Base-by-base conservation (phyloP, 2,113 vertebrate species). In the Neogobius melanostomus region DNA sequence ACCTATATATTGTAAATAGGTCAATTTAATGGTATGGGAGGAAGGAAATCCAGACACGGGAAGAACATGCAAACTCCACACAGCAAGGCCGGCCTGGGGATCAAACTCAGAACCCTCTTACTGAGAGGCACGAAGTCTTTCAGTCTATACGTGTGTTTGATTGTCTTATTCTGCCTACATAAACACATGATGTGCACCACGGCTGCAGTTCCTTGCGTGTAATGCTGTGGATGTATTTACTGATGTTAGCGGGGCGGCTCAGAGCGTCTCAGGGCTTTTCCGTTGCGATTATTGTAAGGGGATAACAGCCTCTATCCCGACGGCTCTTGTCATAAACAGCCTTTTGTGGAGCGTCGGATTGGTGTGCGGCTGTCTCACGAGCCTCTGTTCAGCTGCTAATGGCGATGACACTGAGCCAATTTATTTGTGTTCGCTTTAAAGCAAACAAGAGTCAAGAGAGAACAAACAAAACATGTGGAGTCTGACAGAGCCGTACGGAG, bases 291-390 rank as follows among this genome's bases (percentile, higher is more conserved):
- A 86, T 81, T 79, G 76, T 79, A 82, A 88, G 89, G 82, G 82
- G 82, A 84, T 87, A 85, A 83, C 83, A 80, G 82, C 77, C 83
- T 82, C 82, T 81, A 79, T 82, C 85, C 72, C 59, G 64, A 82
- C 68, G 66, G 75, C 74, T 74, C 77, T 74, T 81, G 76, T 85
- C 77, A 80, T 76, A 74, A 87, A 84, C 82, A 86, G 65, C 73
- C 71, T 82, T 87, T 91, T 86, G 88, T 86, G 84, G 76, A 78
- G 73, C 75, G 68, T 82, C 80, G 78, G 76, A 88, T 90, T 82
- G 72, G 81, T 73, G 75, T 76, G 51, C 78, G 51, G 64, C 79
- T 71, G 76, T 77, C 82, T 79, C 45, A 59, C 69, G 77, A 77
- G 71, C 70, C 78, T 83, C 80, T 74, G 78, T 80, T 84, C 63